Percentiles rank a stretch among this genome's conserved stretches.
Conservation (phyloP, 2,113 vertebrate species). For the Argyrosomus japonicus region DNA sequence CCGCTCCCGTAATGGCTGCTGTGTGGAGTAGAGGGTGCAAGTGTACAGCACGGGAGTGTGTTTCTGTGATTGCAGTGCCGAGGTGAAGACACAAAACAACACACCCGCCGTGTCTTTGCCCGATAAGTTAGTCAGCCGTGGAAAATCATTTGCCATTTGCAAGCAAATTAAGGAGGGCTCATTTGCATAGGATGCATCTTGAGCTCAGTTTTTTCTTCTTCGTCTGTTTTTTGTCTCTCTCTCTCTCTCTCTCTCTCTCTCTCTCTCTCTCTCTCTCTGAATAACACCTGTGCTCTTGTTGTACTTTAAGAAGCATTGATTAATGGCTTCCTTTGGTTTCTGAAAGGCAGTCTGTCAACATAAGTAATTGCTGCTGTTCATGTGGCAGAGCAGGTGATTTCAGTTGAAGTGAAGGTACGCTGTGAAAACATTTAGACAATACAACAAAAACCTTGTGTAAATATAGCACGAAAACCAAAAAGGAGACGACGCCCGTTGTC, state of each 20-base stretch:
- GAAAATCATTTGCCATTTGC: constrained; percentile 77
- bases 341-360: constrained; percentile 74
- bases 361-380: constrained; percentile 79
- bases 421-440: constrained; percentile 16
- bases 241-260: constrained; percentile 25
- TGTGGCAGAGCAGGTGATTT: constrained; percentile 55
- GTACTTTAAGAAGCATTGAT: constrained; percentile 69
- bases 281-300: constrained; percentile 60
- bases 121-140: constrained; percentile 83
- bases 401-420: neutral
- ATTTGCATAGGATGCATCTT: constrained; percentile 79
- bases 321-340: constrained; percentile 74
- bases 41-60: constrained; percentile 52
- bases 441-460: neutral
- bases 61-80: constrained; percentile 69
- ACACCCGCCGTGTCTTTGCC: constrained; percentile 69
- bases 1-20: constrained; percentile 56
- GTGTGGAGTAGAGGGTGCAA: constrained; percentile 48
- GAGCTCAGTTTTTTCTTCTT: constrained; percentile 33
- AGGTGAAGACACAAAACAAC: constrained; percentile 72
- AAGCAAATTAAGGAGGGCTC: constrained; percentile 81
- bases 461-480: neutral
- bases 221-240: neutral
- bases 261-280: constrained; percentile 24
- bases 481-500: neutral